Base-by-base conservation (phyloP, 1,140 invertebrate species). In the Ceratosolen fusciceps region DNA sequence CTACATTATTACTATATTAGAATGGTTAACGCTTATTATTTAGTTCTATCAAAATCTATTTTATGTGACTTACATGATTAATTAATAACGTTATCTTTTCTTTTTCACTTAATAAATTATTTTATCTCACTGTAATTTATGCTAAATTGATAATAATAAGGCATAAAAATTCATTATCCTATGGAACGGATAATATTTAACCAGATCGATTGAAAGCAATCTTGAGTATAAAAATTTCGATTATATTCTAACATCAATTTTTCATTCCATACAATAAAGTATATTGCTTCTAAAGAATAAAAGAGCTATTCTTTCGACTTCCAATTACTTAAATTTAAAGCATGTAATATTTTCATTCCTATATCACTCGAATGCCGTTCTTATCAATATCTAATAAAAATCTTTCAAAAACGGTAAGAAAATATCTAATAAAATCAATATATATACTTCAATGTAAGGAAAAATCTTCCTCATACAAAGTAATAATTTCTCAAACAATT, bases 321-420 rank as follows among this genome's bases (percentile, higher is more conserved):
- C 19, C 60, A 65, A 65, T 65, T 65, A 65, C 60, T 37, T 65
- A 34, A 65, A 65, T 37, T 65, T 65, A 65, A 65, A 37, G 60
- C 60, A 65, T 37, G 37, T 65, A 65, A 65, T 21, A 65, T 65
- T 65, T 65, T 65, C 5, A 9, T 37, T 65, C 34, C 60, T 65
- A 10, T 21, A n/a, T 65, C 19, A n/a, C 2, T 65, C 19, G 19
- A 65, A 8, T 5, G 19, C 8, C 19, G 1, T 37, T 9, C 0
- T 65, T 31, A 21, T 65, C 31, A 65, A 65, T 65, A 37, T 37
- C 60, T 10, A 65, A 37, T 65, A 65, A 65, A 37, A 65, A 37
- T 62, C 31, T 19, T 31, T 2, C 8, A 16, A n/a, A 31, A 60
- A 60, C 21, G 19, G 4, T 14, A 54, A 21, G 19, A 16, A 60